Evolutionary conservation across 1,140 invertebrate genomes (phyloP).

Genomic region (Magallana angulata): DNA sequence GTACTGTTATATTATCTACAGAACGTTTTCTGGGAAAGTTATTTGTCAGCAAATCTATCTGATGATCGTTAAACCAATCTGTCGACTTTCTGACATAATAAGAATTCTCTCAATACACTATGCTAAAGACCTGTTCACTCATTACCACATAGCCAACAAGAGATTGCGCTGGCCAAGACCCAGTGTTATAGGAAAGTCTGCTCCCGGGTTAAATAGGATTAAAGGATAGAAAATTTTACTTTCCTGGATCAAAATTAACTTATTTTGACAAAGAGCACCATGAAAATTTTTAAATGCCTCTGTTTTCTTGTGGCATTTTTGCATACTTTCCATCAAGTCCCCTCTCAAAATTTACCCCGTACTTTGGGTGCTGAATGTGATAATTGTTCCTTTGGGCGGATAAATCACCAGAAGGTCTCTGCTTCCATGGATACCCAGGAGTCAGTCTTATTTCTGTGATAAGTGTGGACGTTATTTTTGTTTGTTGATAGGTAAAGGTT

Average conservation of each 20-base stretch:
- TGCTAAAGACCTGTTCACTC: not conserved
- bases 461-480: not conserved
- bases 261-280: slow-evolving; percentile 16
- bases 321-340: not conserved
- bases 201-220: slow-evolving; percentile 25
- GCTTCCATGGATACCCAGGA: not conserved
- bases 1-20: too few species aligned
- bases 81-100: not conserved
- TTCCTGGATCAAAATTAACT: slow-evolving; percentile 31
- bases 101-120: not conserved
- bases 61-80: not conserved
- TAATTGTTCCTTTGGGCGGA: not conserved
- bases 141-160: not conserved
- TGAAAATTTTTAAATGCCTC: slow-evolving; percentile 26
- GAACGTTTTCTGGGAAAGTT: too few species aligned
- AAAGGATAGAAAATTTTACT: slow-evolving; percentile 15
- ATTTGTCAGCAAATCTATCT: not conserved
- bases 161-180: not conserved
- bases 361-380: not conserved
- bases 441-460: not conserved
- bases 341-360: slow-evolving; percentile 6
- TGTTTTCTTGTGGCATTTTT: slow-evolving; percentile 7
- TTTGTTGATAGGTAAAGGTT: not conserved
- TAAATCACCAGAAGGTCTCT: not conserved
- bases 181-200: not conserved